These are phyloP conservation scores for Corythaixoides concolor DNA, from an alignment of 2,113 vertebrate genomes.

Conservation along the genomic window DNA sequence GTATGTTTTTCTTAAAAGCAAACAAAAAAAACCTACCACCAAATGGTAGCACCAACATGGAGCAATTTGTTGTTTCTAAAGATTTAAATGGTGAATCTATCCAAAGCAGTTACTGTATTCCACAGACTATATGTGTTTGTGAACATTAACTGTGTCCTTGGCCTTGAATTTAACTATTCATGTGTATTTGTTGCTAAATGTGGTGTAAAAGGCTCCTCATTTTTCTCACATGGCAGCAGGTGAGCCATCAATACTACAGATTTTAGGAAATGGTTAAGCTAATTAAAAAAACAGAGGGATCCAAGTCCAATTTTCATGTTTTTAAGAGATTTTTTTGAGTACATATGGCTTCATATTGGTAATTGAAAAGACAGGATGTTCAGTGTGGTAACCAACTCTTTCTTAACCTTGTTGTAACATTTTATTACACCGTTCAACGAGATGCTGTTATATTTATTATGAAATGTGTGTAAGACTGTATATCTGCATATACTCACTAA, in stretches of 20 bases:
- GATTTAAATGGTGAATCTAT: background rate
- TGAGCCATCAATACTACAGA: background rate
- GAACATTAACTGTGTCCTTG: background rate
- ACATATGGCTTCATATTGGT: background rate
- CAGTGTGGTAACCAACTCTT: background rate
- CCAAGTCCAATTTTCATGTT: background rate
- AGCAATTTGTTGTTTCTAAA: background rate
- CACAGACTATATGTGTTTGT: background rate
- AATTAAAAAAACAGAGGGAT: background rate
- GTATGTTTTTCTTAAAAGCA: background rate
- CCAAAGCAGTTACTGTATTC: background rate
- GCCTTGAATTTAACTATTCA: background rate
- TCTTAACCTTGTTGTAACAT: background rate
- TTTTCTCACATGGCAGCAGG: background rate
- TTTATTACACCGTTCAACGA: background rate
- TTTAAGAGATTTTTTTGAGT: background rate
- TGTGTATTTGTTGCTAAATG: background rate
- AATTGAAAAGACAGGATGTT: background rate
- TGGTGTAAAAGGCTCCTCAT: background rate
- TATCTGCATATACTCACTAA: background rate
- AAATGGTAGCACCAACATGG: background rate
- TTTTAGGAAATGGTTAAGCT: background rate
- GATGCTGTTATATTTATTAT: background rate
- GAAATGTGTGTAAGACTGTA: background rate
- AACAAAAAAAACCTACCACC: background rate